Percentiles rank a stretch among this genome's conserved stretches.
Evolutionary conservation across 2,113 vertebrate genomes (phyloP).

Genomic region (Chaenocephalus aceratus): DNA sequence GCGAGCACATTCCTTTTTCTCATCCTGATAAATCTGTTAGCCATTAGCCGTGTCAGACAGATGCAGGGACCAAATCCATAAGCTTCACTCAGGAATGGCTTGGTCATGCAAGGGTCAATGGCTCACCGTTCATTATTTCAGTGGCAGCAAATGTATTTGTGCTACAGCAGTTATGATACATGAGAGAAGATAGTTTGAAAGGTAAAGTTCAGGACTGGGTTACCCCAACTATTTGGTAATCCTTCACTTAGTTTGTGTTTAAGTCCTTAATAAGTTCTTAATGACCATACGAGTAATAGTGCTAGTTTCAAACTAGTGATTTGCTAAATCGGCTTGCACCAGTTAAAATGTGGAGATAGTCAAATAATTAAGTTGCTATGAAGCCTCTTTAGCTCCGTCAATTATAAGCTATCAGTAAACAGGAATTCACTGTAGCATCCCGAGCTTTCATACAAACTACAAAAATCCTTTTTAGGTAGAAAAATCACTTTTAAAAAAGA

Average conservation of each 20-base stretch:
- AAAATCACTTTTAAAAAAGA: no score
- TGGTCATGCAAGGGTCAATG: constrained; percentile 66
- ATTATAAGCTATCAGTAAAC: not conserved
- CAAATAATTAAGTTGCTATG: no score
- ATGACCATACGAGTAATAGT: not conserved
- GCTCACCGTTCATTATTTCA: constrained; percentile 47
- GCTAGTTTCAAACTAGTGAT: not conserved
- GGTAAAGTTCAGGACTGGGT: constrained; percentile 13
- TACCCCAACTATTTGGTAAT: constrained; percentile 1
- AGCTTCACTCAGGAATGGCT: constrained; percentile 65
- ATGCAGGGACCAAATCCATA: constrained; percentile 61
- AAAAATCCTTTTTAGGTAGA: no score
- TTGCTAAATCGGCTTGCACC: not conserved
- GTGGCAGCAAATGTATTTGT: constrained; percentile 24
- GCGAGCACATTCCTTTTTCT: constrained; percentile 61
- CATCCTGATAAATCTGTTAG: constrained; percentile 71
- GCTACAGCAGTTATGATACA: constrained; percentile 13
- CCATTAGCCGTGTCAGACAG: constrained; percentile 70
- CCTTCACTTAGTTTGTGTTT: not conserved
- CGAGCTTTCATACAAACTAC: no score
- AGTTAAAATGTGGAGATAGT: not conserved
- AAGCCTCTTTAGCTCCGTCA: not conserved
- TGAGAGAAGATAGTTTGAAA: constrained; percentile 41
- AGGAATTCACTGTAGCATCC: not conserved
- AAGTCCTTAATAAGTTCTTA: not conserved